Conservation (phyloP, 2,797 vertebrate species). For the Coilia nasus region DNA sequence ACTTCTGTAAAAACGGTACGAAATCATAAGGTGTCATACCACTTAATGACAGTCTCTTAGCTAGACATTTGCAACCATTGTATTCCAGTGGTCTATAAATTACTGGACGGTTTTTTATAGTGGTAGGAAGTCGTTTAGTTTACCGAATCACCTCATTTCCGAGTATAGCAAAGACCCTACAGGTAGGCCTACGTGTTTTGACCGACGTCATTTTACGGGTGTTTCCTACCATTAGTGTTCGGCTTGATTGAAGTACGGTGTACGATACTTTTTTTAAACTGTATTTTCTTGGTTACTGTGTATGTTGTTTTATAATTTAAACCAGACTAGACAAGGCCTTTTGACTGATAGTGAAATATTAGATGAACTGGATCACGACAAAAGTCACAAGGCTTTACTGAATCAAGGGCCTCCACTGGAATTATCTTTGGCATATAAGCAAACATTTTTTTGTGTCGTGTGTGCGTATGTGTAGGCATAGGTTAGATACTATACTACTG, state of each 20-base stretch:
- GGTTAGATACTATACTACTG: not conserved
- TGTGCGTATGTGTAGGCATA: not conserved
- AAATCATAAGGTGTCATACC: not conserved
- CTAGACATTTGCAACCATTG: not conserved
- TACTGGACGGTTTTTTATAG: not conserved
- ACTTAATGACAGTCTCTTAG: not conserved
- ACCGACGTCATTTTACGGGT: not conserved
- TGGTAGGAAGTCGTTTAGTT: not conserved
- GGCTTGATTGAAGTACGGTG: not conserved
- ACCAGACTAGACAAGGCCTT: not conserved
- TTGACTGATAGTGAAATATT: not conserved
- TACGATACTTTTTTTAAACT: not conserved
- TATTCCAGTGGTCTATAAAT: not conserved
- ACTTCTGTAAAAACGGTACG: not conserved
- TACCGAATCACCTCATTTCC: constrained; percentile 4
- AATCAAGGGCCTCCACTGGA: constrained; percentile 6
- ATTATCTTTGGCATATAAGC: not conserved
- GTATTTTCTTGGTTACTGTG: not conserved
- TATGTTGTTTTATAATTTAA: not conserved
- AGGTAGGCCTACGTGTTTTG: not conserved
- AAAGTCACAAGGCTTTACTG: not conserved
- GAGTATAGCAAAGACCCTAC: not conserved
- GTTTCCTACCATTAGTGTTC: not conserved
- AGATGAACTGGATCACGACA: not conserved
- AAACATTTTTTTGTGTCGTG: not conserved